phyloP scores from a whole-genome alignment of 2,797 vertebrate genomes.

The Pygocentrus nattereri region DNA sequence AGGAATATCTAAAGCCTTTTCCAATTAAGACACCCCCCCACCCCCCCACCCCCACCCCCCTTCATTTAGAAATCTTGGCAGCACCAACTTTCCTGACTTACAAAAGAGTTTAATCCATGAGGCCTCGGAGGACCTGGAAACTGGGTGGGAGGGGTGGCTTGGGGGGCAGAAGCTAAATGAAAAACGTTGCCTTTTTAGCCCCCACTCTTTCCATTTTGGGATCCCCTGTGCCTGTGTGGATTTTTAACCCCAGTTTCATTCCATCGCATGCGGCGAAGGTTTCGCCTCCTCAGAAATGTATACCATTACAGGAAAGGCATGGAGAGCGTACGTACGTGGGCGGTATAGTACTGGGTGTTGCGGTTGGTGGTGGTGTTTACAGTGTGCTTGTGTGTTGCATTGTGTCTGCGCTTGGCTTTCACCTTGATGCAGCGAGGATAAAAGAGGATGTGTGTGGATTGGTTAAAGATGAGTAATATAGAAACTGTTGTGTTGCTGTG shows the following conservation, averaged over 20 bases:
- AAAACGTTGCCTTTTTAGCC: conserved; percentile 58
- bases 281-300: conserved; percentile 67
- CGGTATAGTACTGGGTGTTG: conserved; percentile 27
- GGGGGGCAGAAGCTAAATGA: conserved; percentile 62
- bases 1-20: conserved; percentile 76
- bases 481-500: not conserved
- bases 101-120: conserved; percentile 55
- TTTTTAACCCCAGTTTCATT: conserved; percentile 75
- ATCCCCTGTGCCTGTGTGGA: conserved; percentile 70
- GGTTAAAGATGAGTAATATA: conserved; percentile 27
- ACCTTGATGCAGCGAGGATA: conserved; percentile 24
- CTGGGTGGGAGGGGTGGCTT: conserved; percentile 48
- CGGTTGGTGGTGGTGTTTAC: conserved; percentile 48
- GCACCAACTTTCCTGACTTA: conserved; percentile 50
- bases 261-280: conserved; percentile 66
- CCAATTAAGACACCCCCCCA: conserved; percentile 73
- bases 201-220: conserved; percentile 64
- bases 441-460: conserved; percentile 25
- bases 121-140: conserved; percentile 49
- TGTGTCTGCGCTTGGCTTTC: conserved; percentile 19
- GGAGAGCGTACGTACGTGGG: conserved; percentile 35
- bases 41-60: conserved; percentile 29
- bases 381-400: conserved; percentile 1
- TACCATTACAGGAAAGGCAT: conserved; percentile 57
- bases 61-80: conserved; percentile 55